Conservation (phyloP, 2,113 vertebrate genomes). For the Entomyzon cyanotis region DNA sequence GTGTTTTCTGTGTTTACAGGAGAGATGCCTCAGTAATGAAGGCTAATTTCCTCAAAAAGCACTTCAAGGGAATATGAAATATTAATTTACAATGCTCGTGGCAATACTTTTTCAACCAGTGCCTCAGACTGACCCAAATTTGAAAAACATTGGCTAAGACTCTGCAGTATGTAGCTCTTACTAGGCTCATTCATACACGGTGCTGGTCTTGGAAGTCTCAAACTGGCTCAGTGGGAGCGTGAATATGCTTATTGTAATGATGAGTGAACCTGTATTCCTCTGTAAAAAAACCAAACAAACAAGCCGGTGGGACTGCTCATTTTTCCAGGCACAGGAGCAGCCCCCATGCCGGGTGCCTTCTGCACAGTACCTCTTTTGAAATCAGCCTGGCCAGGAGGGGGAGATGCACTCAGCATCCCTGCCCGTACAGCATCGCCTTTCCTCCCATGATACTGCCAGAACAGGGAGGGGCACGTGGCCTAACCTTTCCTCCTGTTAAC, state of each 20-base stretch:
- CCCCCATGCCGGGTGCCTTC: not conserved
- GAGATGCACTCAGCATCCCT: not conserved
- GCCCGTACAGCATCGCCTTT: accelerated
- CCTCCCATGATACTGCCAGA: not conserved
- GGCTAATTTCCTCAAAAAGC: conserved; percentile 27
- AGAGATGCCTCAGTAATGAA: conserved; percentile 49
- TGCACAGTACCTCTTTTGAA: not conserved
- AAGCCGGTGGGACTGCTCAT: not conserved
- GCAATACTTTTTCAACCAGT: not conserved
- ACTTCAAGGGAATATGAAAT: conserved; percentile 43
- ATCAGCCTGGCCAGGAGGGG: not conserved
- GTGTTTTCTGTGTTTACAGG: not conserved
- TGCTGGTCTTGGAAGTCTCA: not conserved
- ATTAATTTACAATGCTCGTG: conserved; percentile 24
- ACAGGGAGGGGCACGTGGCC: not conserved
- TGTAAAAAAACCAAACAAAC: not conserved
- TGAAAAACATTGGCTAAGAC: not conserved
- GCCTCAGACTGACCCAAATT: conserved; percentile 20
- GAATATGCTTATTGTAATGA: conserved; percentile 48
- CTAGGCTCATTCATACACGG: not conserved
- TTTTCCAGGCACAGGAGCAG: not conserved
- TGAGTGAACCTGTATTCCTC: conserved; percentile 38
- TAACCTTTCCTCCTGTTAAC: not conserved
- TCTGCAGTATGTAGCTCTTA: conserved; percentile 10
- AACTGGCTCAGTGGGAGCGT: not conserved